phyloP scores from a whole-genome alignment of 2,797 vertebrate species.

The Anableps anableps region DNA sequence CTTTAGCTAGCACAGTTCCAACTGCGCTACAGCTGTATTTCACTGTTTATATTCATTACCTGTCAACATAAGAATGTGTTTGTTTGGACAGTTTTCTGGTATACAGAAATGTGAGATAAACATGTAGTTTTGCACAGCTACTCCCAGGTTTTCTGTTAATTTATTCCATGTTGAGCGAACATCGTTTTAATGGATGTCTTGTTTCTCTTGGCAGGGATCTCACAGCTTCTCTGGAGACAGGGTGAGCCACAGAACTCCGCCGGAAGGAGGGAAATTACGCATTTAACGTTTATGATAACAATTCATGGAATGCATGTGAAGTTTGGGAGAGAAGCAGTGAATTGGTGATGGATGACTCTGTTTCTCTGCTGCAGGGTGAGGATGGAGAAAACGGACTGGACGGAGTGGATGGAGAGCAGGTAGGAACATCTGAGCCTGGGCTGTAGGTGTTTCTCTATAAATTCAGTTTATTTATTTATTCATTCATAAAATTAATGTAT shows the following conservation, averaged over 20 bases:
- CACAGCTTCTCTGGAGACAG: neutral
- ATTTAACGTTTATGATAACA: neutral
- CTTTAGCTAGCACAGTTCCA: no score
- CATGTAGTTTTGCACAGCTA: neutral
- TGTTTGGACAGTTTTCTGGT: neutral
- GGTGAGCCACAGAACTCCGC: constrained; percentile 27
- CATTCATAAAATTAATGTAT: neutral
- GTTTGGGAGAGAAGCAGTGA: neutral
- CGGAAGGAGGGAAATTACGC: neutral
- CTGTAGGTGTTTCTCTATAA: neutral
- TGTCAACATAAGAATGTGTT: neutral
- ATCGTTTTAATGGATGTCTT: neutral
- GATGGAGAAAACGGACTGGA: constrained; percentile 79
- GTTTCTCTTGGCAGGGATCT: constrained; percentile 25
- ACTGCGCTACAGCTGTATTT: neutral
- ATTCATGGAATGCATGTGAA: neutral
- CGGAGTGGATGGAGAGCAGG: constrained; percentile 83
- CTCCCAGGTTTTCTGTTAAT: neutral
- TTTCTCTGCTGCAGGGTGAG: constrained; percentile 73
- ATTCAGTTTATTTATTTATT: neutral
- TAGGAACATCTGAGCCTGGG: constrained; percentile 30
- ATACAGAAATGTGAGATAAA: neutral
- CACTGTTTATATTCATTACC: neutral
- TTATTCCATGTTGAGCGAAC: neutral
- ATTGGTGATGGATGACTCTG: neutral